Conservation (phyloP, 2,888 invertebrate species). For the Diogma glabrata region DNA sequence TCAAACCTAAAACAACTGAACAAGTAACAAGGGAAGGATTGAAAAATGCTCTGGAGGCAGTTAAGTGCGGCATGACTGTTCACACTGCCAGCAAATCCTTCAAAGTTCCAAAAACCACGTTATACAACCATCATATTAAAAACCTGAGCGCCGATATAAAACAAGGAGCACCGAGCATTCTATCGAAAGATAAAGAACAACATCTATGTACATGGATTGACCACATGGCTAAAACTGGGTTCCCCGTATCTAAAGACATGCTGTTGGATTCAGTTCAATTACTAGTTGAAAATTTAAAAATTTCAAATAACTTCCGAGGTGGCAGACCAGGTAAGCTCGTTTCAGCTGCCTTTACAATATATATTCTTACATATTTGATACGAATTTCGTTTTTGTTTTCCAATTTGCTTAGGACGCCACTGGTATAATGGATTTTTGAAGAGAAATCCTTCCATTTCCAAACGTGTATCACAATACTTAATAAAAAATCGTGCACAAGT, state of each 20-base stretch:
- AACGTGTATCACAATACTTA: slow-evolving; percentile 2
- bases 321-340: background rate
- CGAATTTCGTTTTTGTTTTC: background rate
- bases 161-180: background rate
- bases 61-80: background rate
- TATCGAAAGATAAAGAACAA: background rate
- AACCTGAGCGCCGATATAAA: background rate
- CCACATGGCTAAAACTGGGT: background rate
- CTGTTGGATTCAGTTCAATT: background rate
- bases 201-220: slow-evolving; percentile 1
- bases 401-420: background rate
- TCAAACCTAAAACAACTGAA: background rate
- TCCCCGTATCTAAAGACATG: background rate
- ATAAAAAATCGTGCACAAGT: background rate
- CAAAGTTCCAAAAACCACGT: background rate
- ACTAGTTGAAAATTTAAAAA: background rate
- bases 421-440: slow-evolving; percentile 7
- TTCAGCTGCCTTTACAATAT: too few relatives aligned
- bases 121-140: background rate
- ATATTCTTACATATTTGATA: too few relatives aligned
- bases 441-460: background rate
- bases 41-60: background rate
- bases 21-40: background rate
- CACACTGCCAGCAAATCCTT: background rate
- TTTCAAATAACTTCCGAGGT: background rate